Percentiles rank a stretch among this genome's conserved stretches.
These are phyloP conservation scores for Scortum barcoo DNA, from an alignment of 2,113 vertebrate genomes.

Conservation along the genomic window DNA sequence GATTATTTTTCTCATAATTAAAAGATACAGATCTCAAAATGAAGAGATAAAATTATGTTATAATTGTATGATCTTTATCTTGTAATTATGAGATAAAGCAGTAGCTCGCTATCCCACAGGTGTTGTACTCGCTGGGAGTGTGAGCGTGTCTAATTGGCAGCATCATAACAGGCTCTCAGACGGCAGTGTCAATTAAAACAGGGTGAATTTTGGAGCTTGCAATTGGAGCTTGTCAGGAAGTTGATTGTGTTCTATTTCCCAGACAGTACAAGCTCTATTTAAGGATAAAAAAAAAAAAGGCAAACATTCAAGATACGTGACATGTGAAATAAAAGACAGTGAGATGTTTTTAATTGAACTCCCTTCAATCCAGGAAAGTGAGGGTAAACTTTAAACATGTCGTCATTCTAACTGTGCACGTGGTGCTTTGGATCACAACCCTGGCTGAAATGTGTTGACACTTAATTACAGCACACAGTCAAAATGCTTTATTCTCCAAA, in stretches of 20 bases:
- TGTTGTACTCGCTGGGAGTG: not conserved
- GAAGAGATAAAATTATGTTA: constrained; percentile 3
- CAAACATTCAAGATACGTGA: not conserved
- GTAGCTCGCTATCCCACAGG: not conserved
- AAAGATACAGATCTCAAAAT: constrained; percentile 23
- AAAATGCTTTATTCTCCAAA: not conserved
- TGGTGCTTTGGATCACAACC: not conserved
- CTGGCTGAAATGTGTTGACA: not conserved
- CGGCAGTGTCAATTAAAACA: not conserved
- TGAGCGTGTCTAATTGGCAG: not conserved
- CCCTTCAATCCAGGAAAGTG: not conserved
- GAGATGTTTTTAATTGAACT: not conserved
- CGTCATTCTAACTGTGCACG: not conserved
- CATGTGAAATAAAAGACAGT: not conserved
- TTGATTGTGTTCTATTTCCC: not conserved
- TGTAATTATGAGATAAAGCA: not conserved
- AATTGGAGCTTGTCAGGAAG: not conserved
- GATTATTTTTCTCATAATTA: constrained; percentile 15
- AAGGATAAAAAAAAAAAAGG: not conserved
- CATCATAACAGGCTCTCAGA: not conserved
- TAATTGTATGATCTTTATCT: constrained; percentile 4
- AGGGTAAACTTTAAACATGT: not conserved
- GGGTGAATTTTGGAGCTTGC: no score
- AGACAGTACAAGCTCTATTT: not conserved
- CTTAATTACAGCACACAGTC: not conserved